A percentile compares a stretch with the other conserved stretches of the same genome.
Evolutionary conservation across 2,888 invertebrate genomes (phyloP).

Genomic region (Tridacna crocea): DNA sequence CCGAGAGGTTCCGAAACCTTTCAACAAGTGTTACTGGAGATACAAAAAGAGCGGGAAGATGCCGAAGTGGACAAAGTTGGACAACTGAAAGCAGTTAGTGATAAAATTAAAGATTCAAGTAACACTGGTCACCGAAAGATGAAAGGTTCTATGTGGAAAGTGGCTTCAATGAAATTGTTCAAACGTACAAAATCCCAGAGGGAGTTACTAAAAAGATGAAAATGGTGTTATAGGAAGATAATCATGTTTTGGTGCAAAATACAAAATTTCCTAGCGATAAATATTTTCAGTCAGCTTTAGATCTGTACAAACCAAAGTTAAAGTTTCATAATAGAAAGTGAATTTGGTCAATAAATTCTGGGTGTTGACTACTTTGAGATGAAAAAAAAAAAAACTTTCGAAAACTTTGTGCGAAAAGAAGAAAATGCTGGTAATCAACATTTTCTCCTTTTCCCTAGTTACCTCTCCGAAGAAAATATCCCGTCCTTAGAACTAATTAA

Average conservation of each 20-base stretch:
- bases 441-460: neutral
- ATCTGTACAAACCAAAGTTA: too few species aligned
- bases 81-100: slow-evolving; percentile 3
- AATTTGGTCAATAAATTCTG: too few species aligned
- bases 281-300: too few species aligned
- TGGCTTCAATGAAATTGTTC: slow-evolving; percentile 14
- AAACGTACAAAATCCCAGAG: slow-evolving; percentile 18
- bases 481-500: neutral
- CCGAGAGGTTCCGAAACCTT: slow-evolving; percentile 22
- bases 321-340: too few species aligned
- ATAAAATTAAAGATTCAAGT: neutral
- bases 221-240: neutral
- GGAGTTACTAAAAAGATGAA: slow-evolving; percentile 4
- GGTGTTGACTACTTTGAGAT: too few species aligned
- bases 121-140: neutral
- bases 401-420: neutral
- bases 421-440: neutral
- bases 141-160: slow-evolving; percentile 25
- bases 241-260: too few species aligned
- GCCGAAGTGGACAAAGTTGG: neutral
- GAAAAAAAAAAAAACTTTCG: neutral
- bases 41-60: slow-evolving; percentile 4
- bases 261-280: too few species aligned
- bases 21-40: slow-evolving; percentile 11
- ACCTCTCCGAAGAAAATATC: neutral